phyloP scores from a whole-genome alignment of 2,797 vertebrate genomes.

The Tamandua tetradactyla region DNA sequence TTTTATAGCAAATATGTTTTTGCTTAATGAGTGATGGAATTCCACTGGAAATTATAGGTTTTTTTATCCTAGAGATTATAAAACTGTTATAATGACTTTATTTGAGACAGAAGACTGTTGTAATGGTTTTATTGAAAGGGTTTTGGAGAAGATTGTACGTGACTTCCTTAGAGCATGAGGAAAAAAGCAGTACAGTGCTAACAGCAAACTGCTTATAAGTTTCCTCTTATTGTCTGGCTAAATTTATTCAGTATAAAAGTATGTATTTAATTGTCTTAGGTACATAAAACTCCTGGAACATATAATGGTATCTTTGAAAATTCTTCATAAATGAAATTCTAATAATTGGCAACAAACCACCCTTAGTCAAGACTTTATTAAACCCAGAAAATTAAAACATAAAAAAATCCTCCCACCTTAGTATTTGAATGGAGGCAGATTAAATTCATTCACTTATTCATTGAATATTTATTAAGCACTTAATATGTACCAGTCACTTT shows the following conservation, averaged over 20 bases:
- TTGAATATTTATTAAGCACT: too few relatives aligned
- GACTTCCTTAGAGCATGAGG: neutral
- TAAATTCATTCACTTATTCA: neutral
- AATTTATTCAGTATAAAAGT: neutral
- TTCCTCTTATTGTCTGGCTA: neutral
- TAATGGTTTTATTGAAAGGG: neutral
- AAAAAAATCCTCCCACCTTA: neutral
- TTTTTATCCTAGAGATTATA: slow-evolving; percentile 47
- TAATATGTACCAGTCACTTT: neutral
- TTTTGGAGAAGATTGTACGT: slow-evolving; percentile 4
- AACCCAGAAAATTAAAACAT: neutral
- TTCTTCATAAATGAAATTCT: slow-evolving; percentile 25
- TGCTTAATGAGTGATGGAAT: slow-evolving; percentile 58
- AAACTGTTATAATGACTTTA: slow-evolving; percentile 9
- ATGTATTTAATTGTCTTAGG: neutral
- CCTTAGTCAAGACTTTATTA: neutral
- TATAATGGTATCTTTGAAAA: neutral
- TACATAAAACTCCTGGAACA: neutral
- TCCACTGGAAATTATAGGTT: slow-evolving; percentile 38
- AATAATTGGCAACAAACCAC: neutral
- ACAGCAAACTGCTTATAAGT: neutral
- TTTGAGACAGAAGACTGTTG: neutral
- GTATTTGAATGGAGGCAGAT: neutral
- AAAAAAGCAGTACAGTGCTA: neutral
- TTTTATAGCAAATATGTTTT: slow-evolving; percentile 45